Base-by-base conservation (phyloP, 2,113 vertebrate species). In the Cariama cristata region DNA sequence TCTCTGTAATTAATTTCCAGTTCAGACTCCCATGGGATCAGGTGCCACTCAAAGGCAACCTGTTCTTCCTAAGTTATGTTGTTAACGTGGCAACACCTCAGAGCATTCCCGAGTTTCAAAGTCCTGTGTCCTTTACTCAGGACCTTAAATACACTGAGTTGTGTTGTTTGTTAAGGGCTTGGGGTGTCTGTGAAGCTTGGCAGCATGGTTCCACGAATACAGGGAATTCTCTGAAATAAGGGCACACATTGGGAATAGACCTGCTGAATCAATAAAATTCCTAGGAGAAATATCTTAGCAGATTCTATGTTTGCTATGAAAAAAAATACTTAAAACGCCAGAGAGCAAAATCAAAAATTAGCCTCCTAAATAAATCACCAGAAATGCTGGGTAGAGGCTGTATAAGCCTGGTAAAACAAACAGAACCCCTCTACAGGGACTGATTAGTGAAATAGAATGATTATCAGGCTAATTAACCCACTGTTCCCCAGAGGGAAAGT, bases 391-490 rank as follows among this genome's bases (percentile, higher is more conserved):
- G 27, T 73, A 63, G 94, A 89, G 75, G 60, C 92, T 88, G 33
- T 32, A 28, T 53, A 42, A 93, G 32, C 45, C 60, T 91, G 83
- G 49, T 76, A 85, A 94, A 94, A 93, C 81, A 91, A 97, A 94
- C 91, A 95, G 84, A 96, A 74, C 50, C 59, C 84, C 84, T 96
- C 96, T 97, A 38, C 75, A 58, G 94, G 95, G 96, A 95, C 87
- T 90, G 87, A 96, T 97, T 96, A 97, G 92, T 84, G 83, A 59
- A 95, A 94, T 2, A 33, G 68, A 86, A 80, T 93, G 79, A 95
- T 97, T 96, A 96, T 82, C 89, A 93, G 89, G 80, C 77, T 80
- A 93, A 91, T 97, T 97, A 97, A 96, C 91, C 96, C 96, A 76
- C 71, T 86, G 93, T 7, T 69, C 73, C 86, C 93, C 93, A 88